Evolutionary conservation across 2,888 invertebrate genomes (phyloP), one percentile per base, ranked within the genome.

Genomic region (Hedychridium roseum): DNA sequence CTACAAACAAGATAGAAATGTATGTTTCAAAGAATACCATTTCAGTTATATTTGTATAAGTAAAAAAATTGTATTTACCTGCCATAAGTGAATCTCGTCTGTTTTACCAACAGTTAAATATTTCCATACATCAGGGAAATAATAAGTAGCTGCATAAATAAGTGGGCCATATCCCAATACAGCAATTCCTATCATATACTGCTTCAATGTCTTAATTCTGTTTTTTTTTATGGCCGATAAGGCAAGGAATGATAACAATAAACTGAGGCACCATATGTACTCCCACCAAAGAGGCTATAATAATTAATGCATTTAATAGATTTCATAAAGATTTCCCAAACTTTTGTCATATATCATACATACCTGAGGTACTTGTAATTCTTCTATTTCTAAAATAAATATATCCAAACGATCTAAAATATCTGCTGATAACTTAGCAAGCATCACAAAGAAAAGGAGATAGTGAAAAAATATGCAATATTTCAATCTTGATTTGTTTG

Each of bases 381-480:
- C 94, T 80, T 96, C 94, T 72, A 97, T 90, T 81, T 94, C 92
- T 78, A 97, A 84, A 71, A 95, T 91, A 80, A 96, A 95, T 79
- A 97, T 88, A 79, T 97, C 96, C 69, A 97, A 84, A 77, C 90
- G 89, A 80, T 97, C 95, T 66, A 96, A 85, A 71, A 97, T 89
- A 79, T 93, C 94, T 12, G 94, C 92, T 5, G 92, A 90, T 60
- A 97, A 84, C 81, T 97, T 96, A 39, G 92, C 88, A 76, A 94
- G 80, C 94, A 97, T 94, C 64, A 89, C 85, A 77, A 95, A 86
- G 79, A 93, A 93, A 68, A 97, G 83, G 55, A 94, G 80, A 73
- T 93, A 90, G 81, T 98, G 98, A 80, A 94, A 90, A 82, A 94
- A 91, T 81, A 97, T 91, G 80, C 95, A 93, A 79, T 91, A 92